Evolutionary conservation across 2,113 vertebrate genomes (phyloP), one percentile per base, ranked within the genome.

Genomic region (Mohoua ochrocephala): DNA sequence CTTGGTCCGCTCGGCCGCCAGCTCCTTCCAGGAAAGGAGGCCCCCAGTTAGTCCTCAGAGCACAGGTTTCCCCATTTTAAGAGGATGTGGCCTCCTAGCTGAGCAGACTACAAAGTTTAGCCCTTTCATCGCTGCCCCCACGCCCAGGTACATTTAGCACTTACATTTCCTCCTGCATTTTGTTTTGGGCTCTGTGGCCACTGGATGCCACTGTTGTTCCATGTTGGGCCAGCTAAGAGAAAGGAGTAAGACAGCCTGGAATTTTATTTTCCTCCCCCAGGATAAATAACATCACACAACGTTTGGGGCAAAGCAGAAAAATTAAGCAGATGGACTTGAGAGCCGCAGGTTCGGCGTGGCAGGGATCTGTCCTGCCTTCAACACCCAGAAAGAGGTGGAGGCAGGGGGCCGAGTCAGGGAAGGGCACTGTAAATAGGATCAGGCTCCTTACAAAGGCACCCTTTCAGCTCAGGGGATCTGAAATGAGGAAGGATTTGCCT

Each of bases 1-100:
- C 96, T 99, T 99, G 85, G 98, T 96, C 95, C 99, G 99, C 97
- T 99, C 99, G 0, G 98, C 95, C 1, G 97, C 95, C 87, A 99
- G 96, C 53, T 99, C 99, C 99, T 99, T 78, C 17, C 27, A 95
- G 41, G 44, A 76, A 78, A 93, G 50, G 19, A 50, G 45, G 19
- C 19, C 26, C 28, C 41, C 41, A 1, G 18, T 95, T 65, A 83
- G 77, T 45, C 35, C 39, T 64, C 52, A 59, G 79, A 8, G 1
- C 12, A 28, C 0, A 4, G 17, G 42, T 7, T 63, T 74, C 50
- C 50, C 77, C 4, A 2, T 42, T 56, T 50, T 22, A 73, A 57
- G 64, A 77, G 59, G 39, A 82, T 16, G 42, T 1, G 76, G 44
- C 64, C 45, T 84, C 71, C 68, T 88, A 22, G 50, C 57, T 78